Evolutionary conservation across 2,888 invertebrate genomes (phyloP).

Genomic region (Sinhomidia bicolor): DNA sequence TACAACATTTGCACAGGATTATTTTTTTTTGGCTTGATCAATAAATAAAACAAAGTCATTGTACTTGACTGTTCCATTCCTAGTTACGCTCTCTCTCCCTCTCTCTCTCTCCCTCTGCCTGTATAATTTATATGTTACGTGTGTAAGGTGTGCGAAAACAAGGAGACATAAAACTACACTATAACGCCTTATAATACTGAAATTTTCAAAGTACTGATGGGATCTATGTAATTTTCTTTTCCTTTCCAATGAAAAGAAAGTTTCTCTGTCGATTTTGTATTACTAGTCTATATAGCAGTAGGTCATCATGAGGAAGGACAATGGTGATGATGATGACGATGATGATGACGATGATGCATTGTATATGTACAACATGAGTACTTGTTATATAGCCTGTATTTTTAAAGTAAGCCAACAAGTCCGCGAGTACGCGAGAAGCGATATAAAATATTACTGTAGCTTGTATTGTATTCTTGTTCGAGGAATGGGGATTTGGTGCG

Average conservation of each 20-base stretch:
- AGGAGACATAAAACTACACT: slow-evolving; percentile 72
- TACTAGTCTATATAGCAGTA: background rate
- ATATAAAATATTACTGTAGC: no score
- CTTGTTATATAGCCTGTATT: no score
- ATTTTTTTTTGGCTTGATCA: slow-evolving; percentile 47
- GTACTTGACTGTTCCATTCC: slow-evolving; percentile 28
- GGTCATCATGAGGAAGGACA: background rate
- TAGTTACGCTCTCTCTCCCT: background rate
- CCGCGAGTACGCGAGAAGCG: no score
- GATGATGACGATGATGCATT: background rate
- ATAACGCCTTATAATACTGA: slow-evolving; percentile 68
- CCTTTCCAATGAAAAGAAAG: background rate
- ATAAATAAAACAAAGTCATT: slow-evolving; percentile 49
- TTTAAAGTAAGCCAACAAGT: no score
- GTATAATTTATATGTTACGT: slow-evolving; percentile 1
- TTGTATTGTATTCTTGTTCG: no score
- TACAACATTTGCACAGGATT: slow-evolving; percentile 4
- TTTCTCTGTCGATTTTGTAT: background rate
- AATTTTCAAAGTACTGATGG: slow-evolving; percentile 74
- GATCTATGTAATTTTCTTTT: slow-evolving; percentile 67
- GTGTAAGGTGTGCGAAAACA: slow-evolving; percentile 50
- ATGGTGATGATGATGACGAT: background rate
- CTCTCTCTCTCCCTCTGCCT: background rate
- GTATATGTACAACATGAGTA: no score
- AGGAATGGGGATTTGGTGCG: no score